A percentile compares a stretch with the other conserved stretches of the same genome.
Evolutionary conservation across 1,140 invertebrate genomes (phyloP).

Genomic region (Heliconius eleuchia): DNA sequence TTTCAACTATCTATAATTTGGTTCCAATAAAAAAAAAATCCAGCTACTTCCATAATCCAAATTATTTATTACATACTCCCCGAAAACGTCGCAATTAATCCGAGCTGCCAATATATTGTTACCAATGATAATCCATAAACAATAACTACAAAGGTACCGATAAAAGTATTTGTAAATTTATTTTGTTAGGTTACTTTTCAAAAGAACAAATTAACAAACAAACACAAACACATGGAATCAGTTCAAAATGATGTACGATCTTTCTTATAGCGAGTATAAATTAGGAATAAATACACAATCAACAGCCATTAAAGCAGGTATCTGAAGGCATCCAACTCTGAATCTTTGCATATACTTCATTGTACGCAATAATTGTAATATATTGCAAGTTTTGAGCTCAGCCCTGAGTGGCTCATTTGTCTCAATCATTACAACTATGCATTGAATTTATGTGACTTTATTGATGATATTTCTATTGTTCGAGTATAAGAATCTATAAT

Average conservation of each 20-base stretch:
- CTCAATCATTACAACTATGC: constrained; percentile 41
- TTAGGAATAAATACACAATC: constrained; percentile 2
- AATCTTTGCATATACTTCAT: constrained; percentile 48
- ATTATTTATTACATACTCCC: not conserved
- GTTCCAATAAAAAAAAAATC: too few relatives aligned
- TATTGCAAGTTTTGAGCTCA: constrained; percentile 39
- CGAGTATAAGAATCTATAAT: not conserved
- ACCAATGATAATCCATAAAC: not conserved
- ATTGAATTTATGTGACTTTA: constrained; percentile 22
- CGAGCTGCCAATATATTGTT: not conserved
- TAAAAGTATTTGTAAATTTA: not conserved
- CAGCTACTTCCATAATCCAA: not conserved
- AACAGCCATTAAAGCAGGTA: constrained; percentile 17
- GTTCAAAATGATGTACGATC: not conserved
- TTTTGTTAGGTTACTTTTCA: not conserved
- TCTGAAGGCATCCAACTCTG: constrained; percentile 6
- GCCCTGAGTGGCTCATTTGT: constrained; percentile 42
- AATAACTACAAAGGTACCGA: not conserved
- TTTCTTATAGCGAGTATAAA: not conserved
- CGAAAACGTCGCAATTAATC: not conserved
- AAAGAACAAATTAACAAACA: too few relatives aligned
- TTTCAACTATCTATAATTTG: too few relatives aligned
- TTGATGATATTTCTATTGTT: constrained; percentile 19
- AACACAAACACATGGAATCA: not conserved
- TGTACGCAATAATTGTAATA: constrained; percentile 48